These are phyloP conservation scores for Zygogramma bicolorata DNA, from an alignment of 2,888 invertebrate genomes.

Conservation along the genomic window DNA sequence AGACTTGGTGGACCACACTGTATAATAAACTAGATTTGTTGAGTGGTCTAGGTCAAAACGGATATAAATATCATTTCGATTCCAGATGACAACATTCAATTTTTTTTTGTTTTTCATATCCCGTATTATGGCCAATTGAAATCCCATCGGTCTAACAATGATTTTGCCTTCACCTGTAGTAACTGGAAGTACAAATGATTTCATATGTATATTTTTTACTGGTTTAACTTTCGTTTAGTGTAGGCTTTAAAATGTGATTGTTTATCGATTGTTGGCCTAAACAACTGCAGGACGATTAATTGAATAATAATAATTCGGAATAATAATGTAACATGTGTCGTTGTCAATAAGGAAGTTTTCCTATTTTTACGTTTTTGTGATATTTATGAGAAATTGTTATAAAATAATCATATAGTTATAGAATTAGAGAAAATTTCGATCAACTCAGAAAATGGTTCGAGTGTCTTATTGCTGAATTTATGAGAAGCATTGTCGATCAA, in stretches of 20 bases:
- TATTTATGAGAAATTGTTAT: constrained; percentile 54
- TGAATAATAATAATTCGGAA: constrained; percentile 47
- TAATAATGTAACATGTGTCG: constrained; percentile 47
- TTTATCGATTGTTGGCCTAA: constrained; percentile 46
- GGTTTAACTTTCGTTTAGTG: constrained; percentile 23
- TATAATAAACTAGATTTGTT: no score
- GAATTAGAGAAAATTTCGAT: constrained; percentile 45
- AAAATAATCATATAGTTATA: constrained; percentile 53
- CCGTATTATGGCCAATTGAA: constrained; percentile 43
- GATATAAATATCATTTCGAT: no score
- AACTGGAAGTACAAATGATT: constrained; percentile 43
- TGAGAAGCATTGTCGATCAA: background rate
- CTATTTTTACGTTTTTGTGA: constrained; percentile 56
- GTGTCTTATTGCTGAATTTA: background rate
- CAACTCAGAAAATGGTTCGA: constrained; percentile 29
- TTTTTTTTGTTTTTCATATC: no score
- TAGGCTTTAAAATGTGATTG: constrained; percentile 35
- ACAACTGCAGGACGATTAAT: constrained; percentile 36
- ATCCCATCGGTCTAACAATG: constrained; percentile 37
- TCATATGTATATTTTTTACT: constrained; percentile 38
- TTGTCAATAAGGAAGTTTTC: constrained; percentile 55
- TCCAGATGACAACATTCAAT: no score
- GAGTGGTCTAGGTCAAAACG: no score
- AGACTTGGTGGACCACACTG: no score
- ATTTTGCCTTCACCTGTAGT: constrained; percentile 31